Percentiles rank a stretch among this genome's conserved stretches.
Conservation (phyloP, 2,888 invertebrate species). For the Nesidiocoris tenuis region DNA sequence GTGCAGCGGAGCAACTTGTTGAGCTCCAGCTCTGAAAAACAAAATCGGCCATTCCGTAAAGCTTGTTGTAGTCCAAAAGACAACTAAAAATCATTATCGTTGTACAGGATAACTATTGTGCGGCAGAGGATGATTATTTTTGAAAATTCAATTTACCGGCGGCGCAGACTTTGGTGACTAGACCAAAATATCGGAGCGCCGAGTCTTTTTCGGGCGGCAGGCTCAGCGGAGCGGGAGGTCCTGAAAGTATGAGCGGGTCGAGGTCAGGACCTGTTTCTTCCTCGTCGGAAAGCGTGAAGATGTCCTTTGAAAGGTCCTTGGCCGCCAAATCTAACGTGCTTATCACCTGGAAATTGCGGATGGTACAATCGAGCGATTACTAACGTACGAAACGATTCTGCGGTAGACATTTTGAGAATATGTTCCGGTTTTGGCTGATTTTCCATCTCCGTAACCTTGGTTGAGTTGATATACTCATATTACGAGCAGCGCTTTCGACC, state of each 20-base stretch:
- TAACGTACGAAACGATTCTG: no score
- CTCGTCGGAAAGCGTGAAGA: conserved; percentile 14
- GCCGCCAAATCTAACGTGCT: conserved; percentile 48
- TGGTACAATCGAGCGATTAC: neutral
- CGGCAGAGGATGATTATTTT: no score
- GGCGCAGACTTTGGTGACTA: conserved; percentile 58
- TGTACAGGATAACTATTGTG: no score
- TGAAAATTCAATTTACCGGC: no score
- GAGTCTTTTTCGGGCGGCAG: conserved; percentile 59
- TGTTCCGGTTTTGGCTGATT: no score
- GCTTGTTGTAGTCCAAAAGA: no score
- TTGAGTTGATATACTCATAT: no score
- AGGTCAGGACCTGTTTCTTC: conserved; percentile 52
- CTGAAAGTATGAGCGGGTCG: conserved; percentile 54
- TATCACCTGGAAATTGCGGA: conserved; percentile 41
- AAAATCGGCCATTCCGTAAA: no score
- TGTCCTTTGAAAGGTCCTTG: neutral
- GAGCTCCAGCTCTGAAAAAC: conserved; percentile 60
- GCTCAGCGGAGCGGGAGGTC: conserved; percentile 58
- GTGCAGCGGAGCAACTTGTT: conserved; percentile 59
- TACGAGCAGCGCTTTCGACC: neutral
- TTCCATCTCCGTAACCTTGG: no score
- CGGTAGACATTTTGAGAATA: neutral
- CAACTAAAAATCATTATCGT: no score
- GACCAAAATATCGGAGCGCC: conserved; percentile 64